These are phyloP conservation scores for Leptodirus hochenwartii DNA, from an alignment of 2,888 invertebrate species.

Conservation along the genomic window DNA sequence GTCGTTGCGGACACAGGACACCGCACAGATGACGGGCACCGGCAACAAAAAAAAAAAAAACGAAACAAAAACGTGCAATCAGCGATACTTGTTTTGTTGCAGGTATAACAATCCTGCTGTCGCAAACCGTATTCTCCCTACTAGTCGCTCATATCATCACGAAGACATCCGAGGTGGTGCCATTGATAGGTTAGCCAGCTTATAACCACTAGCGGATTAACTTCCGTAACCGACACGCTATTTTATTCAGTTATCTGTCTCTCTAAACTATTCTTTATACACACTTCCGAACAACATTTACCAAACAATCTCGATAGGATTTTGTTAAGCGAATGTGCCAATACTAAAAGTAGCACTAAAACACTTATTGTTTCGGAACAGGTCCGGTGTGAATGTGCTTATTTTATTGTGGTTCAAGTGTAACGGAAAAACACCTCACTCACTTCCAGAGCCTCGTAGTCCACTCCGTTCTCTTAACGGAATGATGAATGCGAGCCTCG, in stretches of 20 bases:
- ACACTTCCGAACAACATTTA: not conserved
- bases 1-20: constrained; percentile 25
- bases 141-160: constrained; percentile 99
- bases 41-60: too few relatives aligned
- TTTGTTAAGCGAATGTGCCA: too few relatives aligned
- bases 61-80: too few relatives aligned
- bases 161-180: constrained; percentile 97
- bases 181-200: constrained; percentile 85
- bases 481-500: constrained; percentile 16
- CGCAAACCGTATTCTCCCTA: constrained; percentile 97
- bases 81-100: constrained; percentile 49
- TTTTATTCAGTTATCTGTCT: not conserved
- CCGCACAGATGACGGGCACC: constrained; percentile 29
- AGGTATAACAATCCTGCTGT: constrained; percentile 98
- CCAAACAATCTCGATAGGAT: too few relatives aligned
- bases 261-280: not conserved
- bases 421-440: too few relatives aligned
- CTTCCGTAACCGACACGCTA: too few relatives aligned
- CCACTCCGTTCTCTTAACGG: too few relatives aligned
- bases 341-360: too few relatives aligned
- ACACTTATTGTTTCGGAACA: too few relatives aligned
- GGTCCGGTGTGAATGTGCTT: too few relatives aligned
- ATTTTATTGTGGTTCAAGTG: too few relatives aligned
- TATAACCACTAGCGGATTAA: not conserved
- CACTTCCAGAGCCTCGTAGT: too few relatives aligned